phyloP scores from a whole-genome alignment of 1,140 invertebrate genomes.

The Agraylea sexmaculata region DNA sequence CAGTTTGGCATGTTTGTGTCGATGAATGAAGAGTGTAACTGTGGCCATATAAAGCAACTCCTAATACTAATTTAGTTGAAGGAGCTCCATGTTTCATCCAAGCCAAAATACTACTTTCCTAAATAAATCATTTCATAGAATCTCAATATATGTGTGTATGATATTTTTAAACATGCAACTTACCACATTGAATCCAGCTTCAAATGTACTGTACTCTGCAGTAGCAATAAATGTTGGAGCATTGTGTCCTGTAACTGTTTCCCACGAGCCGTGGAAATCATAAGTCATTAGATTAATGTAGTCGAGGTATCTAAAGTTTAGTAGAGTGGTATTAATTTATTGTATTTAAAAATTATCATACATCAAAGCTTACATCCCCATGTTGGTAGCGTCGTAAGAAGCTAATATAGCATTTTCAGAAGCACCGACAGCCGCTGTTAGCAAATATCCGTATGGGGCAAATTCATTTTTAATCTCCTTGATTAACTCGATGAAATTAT shows the following conservation, averaged over 20 bases:
- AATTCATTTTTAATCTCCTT: conserved; percentile 47
- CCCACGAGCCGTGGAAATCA: conserved; percentile 56
- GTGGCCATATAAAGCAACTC: conserved; percentile 56
- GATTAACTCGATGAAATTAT: conserved; percentile 39
- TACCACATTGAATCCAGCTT: conserved; percentile 26
- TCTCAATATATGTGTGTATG: background rate
- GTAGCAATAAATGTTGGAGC: conserved; percentile 41
- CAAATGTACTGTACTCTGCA: conserved; percentile 27
- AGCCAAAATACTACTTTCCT: conserved; percentile 26
- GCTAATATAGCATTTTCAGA: conserved; percentile 35
- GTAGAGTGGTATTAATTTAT: background rate
- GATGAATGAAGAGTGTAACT: conserved; percentile 46
- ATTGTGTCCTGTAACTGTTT: conserved; percentile 45
- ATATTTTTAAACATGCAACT: conserved; percentile 11
- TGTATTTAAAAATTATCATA: background rate
- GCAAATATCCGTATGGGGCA: conserved; percentile 34
- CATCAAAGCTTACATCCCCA: conserved; percentile 27
- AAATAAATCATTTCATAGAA: background rate
- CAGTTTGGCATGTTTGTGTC: conserved; percentile 25
- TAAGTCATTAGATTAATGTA: conserved; percentile 58
- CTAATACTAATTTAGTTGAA: conserved; percentile 51
- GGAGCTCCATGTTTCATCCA: conserved; percentile 39
- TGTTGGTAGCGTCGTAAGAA: conserved; percentile 46
- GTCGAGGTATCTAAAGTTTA: conserved; percentile 35
- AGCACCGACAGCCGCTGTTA: conserved; percentile 52